Base-by-base conservation (phyloP, 2,113 vertebrate species). In the Silurus asotus region DNA sequence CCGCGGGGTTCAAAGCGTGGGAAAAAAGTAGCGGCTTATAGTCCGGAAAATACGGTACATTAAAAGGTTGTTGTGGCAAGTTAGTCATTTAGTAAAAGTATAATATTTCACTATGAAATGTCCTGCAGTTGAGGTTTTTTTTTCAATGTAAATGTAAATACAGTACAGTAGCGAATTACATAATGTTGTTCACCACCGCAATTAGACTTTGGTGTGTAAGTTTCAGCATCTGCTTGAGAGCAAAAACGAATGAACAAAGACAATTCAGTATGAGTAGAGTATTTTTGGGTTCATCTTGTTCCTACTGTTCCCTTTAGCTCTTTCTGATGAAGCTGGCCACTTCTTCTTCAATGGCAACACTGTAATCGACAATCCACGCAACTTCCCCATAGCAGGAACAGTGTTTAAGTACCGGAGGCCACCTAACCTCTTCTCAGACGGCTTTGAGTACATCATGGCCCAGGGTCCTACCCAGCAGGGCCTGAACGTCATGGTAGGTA, bases 311-410 rank as follows among this genome's bases (percentile, higher is more conserved):
- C 85, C 23, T 90, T 72, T 59, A 97, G 97, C 97, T 10, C 94
- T 97, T 0, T 95, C 96, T 64, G 96, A 97, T 89, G 96, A 97
- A 92, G 93, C 92, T 0, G 97, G 97, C 3, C 90, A 93, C 88
- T 97, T 97, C 92, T 97, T 96, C 93, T 96, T 97, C 91, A 97
- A 97, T 0, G 97, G 97, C 37, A 96, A 97, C 91, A 94, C 94
- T 0, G 91, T 95, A 87, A 96, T 97, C 79, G 96, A 97, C 92
- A 95, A 97, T 37, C 96, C 97, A 20, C 95, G 96, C 84, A 97
- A 97, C 92, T 97, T 97, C 93, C 94, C 89, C 13, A 94, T 97
- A 82, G 96, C 96, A 19, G 97, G 96, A 88, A 97, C 97, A 0
- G 81, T 97, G 69, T 96, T 97, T 91, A 97, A 97, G 90, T 97